Conservation (phyloP, 2,888 invertebrate species). For the Emmelina monodactyla region DNA sequence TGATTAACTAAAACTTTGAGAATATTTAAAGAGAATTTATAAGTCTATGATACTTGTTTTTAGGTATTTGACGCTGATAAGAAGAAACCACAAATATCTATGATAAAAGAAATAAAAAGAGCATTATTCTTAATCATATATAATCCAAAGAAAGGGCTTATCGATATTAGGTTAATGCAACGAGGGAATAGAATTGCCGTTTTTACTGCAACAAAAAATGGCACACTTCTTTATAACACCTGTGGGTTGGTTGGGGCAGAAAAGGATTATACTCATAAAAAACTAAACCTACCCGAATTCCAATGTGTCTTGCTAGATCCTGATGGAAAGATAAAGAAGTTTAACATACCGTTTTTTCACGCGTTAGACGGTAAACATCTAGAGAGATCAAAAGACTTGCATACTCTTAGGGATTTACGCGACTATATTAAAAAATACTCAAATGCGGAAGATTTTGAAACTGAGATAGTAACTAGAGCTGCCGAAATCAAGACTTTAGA, state of each 20-base stretch:
- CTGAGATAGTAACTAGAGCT: slow-evolving; percentile 64
- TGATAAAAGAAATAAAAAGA: slow-evolving; percentile 60
- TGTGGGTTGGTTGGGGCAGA: slow-evolving; percentile 81
- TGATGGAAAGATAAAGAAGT: slow-evolving; percentile 81
- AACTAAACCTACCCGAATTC: slow-evolving; percentile 68
- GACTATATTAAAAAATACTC: slow-evolving; percentile 68
- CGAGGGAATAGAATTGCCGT: slow-evolving; percentile 90
- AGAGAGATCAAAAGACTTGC: slow-evolving; percentile 85
- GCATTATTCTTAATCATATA: slow-evolving; percentile 91
- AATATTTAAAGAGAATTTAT: not conserved
- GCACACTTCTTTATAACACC: slow-evolving; percentile 79
- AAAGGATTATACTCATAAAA: slow-evolving; percentile 60
- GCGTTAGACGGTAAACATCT: slow-evolving; percentile 88
- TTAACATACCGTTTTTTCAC: slow-evolving; percentile 90
- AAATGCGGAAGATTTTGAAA: slow-evolving; percentile 52
- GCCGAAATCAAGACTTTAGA: slow-evolving; percentile 75
- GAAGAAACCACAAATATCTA: slow-evolving; percentile 45
- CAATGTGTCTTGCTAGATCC: slow-evolving; percentile 85
- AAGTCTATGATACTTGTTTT: slow-evolving; percentile 14
- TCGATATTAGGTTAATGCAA: slow-evolving; percentile 93
- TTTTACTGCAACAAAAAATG: slow-evolving; percentile 88
- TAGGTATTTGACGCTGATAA: slow-evolving; percentile 53
- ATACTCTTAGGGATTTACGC: slow-evolving; percentile 80
- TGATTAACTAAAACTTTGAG: too few relatives aligned
- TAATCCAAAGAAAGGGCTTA: slow-evolving; percentile 88